Percentiles rank a stretch among this genome's conserved stretches.
Conservation (phyloP, 2,888 invertebrate genomes). For the Itoplectis maculator region DNA sequence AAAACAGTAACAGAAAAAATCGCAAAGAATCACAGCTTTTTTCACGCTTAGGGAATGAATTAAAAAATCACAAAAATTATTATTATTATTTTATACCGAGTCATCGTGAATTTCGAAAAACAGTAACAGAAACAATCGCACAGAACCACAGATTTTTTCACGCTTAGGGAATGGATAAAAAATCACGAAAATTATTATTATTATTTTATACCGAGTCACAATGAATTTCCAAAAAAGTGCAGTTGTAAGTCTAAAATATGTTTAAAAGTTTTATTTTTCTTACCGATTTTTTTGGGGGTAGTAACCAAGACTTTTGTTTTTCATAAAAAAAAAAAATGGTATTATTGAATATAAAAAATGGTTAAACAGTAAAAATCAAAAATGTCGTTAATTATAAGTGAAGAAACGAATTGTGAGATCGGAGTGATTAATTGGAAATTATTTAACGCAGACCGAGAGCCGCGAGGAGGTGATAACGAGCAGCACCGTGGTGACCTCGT, state of each 20-base stretch:
- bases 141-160: too few species aligned
- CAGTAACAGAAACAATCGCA: too few species aligned
- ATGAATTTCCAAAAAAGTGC: too few species aligned
- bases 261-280: too few species aligned
- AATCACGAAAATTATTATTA: too few species aligned
- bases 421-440: conserved; percentile 51
- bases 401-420: conserved; percentile 15
- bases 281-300: too few species aligned
- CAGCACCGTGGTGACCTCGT: conserved; percentile 76
- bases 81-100: background rate
- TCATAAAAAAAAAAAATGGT: background rate
- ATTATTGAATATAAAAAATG: background rate
- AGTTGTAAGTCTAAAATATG: too few species aligned
- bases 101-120: too few species aligned
- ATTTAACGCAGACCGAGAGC: conserved; percentile 79
- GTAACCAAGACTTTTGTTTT: too few species aligned
- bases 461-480: conserved; percentile 82
- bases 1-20: background rate
- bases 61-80: background rate
- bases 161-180: too few species aligned
- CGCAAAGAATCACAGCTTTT: background rate
- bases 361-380: background rate
- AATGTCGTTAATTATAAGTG: background rate
- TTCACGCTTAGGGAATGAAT: background rate
- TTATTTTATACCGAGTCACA: too few species aligned